phyloP scores from a whole-genome alignment of 2,888 invertebrate genomes.

The Marasmarcha lunaedactyla region DNA sequence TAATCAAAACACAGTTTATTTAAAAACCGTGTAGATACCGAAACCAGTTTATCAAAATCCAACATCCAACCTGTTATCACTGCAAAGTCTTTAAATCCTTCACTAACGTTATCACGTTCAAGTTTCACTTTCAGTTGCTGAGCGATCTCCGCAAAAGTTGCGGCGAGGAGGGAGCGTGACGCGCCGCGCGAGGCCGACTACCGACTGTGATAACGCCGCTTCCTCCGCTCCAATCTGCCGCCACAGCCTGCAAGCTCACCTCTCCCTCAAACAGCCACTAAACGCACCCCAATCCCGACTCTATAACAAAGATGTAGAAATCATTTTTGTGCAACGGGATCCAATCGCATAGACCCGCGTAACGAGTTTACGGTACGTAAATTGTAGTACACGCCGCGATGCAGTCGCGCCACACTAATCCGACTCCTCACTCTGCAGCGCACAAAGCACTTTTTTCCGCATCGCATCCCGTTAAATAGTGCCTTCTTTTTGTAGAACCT shows the following conservation, averaged over 20 bases:
- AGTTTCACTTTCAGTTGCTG: conserved; percentile 40
- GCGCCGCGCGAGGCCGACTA: conserved; percentile 60
- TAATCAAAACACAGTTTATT: conserved; percentile 58
- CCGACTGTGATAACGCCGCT: conserved; percentile 61
- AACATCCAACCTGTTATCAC: conserved; percentile 25
- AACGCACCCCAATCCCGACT: conserved; percentile 27
- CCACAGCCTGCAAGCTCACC: conserved; percentile 34
- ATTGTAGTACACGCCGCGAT: conserved; percentile 65
- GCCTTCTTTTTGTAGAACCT: conserved; percentile 52
- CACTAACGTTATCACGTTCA: conserved; percentile 27
- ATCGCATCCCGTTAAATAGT: conserved; percentile 50
- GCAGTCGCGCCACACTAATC: conserved; percentile 50
- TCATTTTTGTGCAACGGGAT: conserved; percentile 26
- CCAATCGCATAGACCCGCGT: conserved; percentile 50
- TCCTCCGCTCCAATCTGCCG: conserved; percentile 30
- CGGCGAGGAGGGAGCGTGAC: conserved; percentile 31
- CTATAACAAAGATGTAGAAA: conserved; percentile 39
- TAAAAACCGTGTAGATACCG: conserved; percentile 60
- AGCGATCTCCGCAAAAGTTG: conserved; percentile 58
- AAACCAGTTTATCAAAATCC: conserved; percentile 40
- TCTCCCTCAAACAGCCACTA: conserved; percentile 46
- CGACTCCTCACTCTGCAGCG: conserved; percentile 45
- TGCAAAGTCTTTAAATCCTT: conserved; percentile 28
- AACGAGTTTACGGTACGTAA: conserved; percentile 68
- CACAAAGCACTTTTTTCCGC: conserved; percentile 54